phyloP scores from a whole-genome alignment of 2,888 invertebrate species.

The Ormyrus pomaceus region DNA sequence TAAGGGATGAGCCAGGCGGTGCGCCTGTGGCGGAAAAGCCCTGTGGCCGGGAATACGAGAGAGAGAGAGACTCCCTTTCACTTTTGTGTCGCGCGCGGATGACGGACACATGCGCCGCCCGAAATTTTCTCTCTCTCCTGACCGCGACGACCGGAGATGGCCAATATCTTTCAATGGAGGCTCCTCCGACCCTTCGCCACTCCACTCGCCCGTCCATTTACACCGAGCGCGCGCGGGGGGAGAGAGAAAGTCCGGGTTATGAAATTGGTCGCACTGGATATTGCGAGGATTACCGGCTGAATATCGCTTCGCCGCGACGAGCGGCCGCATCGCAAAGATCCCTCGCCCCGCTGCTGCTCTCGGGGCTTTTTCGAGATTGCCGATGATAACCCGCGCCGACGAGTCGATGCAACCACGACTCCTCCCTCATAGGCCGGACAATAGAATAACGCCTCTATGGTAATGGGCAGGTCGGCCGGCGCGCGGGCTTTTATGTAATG shows the following conservation, averaged over 20 bases:
- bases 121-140: no score
- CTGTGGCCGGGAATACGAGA: background rate
- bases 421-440: slow-evolving; percentile 15
- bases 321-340: no score
- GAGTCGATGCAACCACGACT: background rate
- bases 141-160: slow-evolving; percentile 25
- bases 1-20: slow-evolving; percentile 19
- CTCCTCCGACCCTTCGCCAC: background rate
- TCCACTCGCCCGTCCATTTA: background rate
- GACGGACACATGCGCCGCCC: no score
- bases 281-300: slow-evolving; percentile 38
- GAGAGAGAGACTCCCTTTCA: no score
- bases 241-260: slow-evolving; percentile 25
- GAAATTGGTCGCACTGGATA: slow-evolving; percentile 50
- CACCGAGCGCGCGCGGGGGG: background rate
- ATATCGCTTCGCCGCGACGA: background rate
- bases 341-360: background rate
- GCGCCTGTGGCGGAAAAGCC: background rate
- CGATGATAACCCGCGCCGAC: slow-evolving; percentile 20
- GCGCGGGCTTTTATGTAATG: slow-evolving; percentile 28
- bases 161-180: slow-evolving; percentile 23
- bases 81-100: background rate
- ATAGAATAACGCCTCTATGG: slow-evolving; percentile 47
- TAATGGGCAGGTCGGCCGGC: slow-evolving; percentile 26
- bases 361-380: slow-evolving; percentile 30